Evolutionary conservation across 2,888 invertebrate species (phyloP).

Genomic region (Oscheius sp.): DNA sequence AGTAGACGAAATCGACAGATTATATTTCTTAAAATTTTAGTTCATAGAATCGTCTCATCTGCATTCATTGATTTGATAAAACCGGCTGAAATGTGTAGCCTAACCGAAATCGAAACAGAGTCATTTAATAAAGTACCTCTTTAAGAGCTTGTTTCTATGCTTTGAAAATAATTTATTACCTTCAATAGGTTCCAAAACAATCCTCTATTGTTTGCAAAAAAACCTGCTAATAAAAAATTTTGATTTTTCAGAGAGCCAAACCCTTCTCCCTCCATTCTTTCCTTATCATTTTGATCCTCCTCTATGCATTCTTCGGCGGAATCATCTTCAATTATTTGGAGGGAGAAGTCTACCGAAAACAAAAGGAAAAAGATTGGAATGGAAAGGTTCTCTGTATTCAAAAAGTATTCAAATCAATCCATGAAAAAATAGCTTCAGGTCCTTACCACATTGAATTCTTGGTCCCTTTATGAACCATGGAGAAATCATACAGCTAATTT

Average conservation of each 20-base stretch:
- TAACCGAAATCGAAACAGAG: too few relatives aligned
- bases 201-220: too few relatives aligned
- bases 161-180: too few relatives aligned
- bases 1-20: too few relatives aligned
- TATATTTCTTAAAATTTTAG: too few relatives aligned
- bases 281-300: slow-evolving; percentile 57
- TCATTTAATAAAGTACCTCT: too few relatives aligned
- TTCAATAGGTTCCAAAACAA: too few relatives aligned
- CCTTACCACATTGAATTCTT: background rate
- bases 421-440: background rate
- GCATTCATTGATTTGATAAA: too few relatives aligned
- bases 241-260: slow-evolving; percentile 64
- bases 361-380: slow-evolving; percentile 38
- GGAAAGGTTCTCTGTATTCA: slow-evolving; percentile 54
- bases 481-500: slow-evolving; percentile 2
- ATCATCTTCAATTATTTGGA: slow-evolving; percentile 64
- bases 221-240: too few relatives aligned
- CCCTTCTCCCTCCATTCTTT: slow-evolving; percentile 65
- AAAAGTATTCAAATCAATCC: slow-evolving; percentile 34
- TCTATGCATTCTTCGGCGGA: slow-evolving; percentile 66
- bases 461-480: slow-evolving; percentile 1
- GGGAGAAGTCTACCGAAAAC: slow-evolving; percentile 49
- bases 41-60: too few relatives aligned
- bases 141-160: too few relatives aligned
- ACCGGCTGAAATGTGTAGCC: too few relatives aligned